Evolutionary conservation across 2,113 vertebrate species (phyloP), one percentile per base, ranked within the genome.

Genomic region (Macroglossus sobrinus): DNA sequence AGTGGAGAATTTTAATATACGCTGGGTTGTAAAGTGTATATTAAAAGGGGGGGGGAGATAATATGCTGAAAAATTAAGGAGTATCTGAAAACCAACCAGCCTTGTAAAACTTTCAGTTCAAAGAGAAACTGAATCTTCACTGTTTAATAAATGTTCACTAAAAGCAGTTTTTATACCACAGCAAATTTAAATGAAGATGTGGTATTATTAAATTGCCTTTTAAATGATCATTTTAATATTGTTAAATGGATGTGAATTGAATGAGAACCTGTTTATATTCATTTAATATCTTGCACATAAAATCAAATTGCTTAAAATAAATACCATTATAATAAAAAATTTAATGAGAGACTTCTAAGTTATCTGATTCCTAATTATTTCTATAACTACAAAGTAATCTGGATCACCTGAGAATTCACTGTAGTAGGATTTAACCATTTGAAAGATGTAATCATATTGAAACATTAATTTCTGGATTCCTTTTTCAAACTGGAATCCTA

Each of bases 1-100:
- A 69, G 16, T 38, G 64, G 45, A 63, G 66, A 59, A 61, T 84
- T 93, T 97, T 96, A 45, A 69, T 94, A 94, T 82, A 89, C 79
- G 7, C 45, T 90, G 74, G 74, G 76, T 93, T 94, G 26, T 97
- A 96, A 97, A 96, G 82, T 35, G 61, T 79, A 93, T 96, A 50
- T 89, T 71, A 50, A 89, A 94, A 81, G 26, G 68, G 68, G 26
- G 68, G 26, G 35, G 19, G 64, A 91, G 38, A 91, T 50, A 82
- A 93, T 69, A 53, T 50, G 21, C 57, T 88, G 40, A 69, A 76
- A 93, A 94, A 78, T 72, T 59, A 91, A 66, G 13, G 43, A 79
- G 19, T 47, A 84, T 35, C 68, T 30, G 24, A n/a, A 86, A 87
- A 63, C 64, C 22, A 81, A 33, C 59, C 11, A 59, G 45, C 33